These are phyloP conservation scores for Prosopocoilus inquinatus DNA, from an alignment of 2,888 invertebrate species.

Conservation along the genomic window DNA sequence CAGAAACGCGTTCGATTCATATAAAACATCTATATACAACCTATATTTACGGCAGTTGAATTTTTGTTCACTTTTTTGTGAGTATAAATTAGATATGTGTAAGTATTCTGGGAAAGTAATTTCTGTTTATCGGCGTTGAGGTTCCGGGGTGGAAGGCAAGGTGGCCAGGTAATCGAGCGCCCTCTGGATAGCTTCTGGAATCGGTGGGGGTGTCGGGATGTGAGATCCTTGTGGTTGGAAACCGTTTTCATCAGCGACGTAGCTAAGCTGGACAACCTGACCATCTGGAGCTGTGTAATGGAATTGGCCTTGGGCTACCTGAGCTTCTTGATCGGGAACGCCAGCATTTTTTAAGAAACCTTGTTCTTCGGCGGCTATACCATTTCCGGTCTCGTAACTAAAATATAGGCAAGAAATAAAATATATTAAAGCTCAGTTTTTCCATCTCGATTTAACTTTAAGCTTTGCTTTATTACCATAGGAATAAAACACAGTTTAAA, in stretches of 20 bases:
- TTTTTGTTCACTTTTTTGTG: no score
- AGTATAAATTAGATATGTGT: background rate
- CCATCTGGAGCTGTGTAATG: constrained; percentile 61
- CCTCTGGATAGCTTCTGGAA: constrained; percentile 66
- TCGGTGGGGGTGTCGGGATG: constrained; percentile 65
- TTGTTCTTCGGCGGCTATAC: constrained; percentile 58
- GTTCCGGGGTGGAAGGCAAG: constrained; percentile 53
- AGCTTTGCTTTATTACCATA: no score
- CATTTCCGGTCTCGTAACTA: constrained; percentile 61
- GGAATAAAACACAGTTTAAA: no score
- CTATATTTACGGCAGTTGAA: no score
- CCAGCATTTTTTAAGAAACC: constrained; percentile 60
- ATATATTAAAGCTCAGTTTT: background rate
- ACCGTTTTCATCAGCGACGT: constrained; percentile 70
- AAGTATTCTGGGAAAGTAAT: background rate
- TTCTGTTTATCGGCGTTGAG: background rate
- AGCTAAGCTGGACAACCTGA: constrained; percentile 53
- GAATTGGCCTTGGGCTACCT: constrained; percentile 58
- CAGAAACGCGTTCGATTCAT: no score
- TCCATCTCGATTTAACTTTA: no score
- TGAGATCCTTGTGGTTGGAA: constrained; percentile 64
- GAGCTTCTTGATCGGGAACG: constrained; percentile 54
- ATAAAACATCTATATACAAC: no score
- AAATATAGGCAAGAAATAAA: constrained; percentile 5
- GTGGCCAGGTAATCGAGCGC: constrained; percentile 66